Evolutionary conservation across 37 sponge, comb jelly and placozoan species (phyloP), one percentile per base, ranked within the genome.

Genomic region (Eunapius fragilis): DNA sequence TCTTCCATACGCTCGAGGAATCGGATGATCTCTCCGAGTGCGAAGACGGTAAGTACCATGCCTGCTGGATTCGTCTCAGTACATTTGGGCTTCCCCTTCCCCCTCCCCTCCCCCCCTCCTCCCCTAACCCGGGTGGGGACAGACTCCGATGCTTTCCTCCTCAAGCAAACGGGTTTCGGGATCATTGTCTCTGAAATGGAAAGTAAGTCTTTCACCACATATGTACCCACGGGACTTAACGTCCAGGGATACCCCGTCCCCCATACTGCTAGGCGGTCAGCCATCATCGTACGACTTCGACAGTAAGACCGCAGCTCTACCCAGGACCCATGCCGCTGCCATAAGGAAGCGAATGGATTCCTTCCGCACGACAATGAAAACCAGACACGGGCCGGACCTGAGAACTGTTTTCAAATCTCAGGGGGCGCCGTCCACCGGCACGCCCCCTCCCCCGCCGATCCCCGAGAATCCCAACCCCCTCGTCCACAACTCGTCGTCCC

Each of bases 331-430:
- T 28, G 76, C 83, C 31, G 84, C 68, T 10, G 87, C 82, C 13
- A 87, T 91, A 26, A 58, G 85, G 7, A 50, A 58, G 27, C 35
- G 92, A 68, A 87, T 91, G 92, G 77, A 87, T 72, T 87, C 92
- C 12, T 84, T 91, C 23, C 77, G 92, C 31, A 41, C 78, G 37
- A 91, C 92, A 5, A 68, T 91, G 67, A 82, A 67, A 77, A 69
- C 27, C 26, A 23, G 26, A 48, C 38, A 34, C 33, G 70, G 34
- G 33, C 26, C 73, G 13, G 74, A 27, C 25, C 45, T 71, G 48
- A 73, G 74, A n/a, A 36, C 25, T 41, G 24, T 81, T 25, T 81
- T 70, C 14, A 58, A 58, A 58, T 58, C 58, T 58, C 58, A 58
- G 17, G 58, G 58, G 67, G 34, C 27, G 67, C 68, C 32, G 32